phyloP scores from a whole-genome alignment of 2,797 vertebrate species.

The Malurus leucopterus region DNA sequence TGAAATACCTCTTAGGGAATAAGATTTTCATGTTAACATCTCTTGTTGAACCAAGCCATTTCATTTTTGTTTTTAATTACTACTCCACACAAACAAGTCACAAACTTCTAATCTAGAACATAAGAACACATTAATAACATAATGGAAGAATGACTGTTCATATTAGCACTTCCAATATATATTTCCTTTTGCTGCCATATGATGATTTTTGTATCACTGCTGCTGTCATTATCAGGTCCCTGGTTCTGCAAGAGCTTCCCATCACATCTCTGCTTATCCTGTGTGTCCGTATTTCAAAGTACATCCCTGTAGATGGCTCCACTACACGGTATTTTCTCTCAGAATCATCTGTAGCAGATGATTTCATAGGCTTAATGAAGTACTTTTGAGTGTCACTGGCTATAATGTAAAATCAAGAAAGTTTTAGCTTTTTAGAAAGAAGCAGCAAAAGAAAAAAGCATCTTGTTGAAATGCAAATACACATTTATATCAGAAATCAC shows the following conservation, averaged over 20 bases:
- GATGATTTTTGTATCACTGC: neutral
- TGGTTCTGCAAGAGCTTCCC: neutral
- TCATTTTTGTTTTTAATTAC: neutral
- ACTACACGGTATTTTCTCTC: neutral
- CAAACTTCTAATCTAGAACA: neutral
- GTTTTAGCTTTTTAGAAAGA: neutral
- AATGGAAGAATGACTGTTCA: neutral
- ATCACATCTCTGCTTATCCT: neutral
- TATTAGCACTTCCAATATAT: neutral
- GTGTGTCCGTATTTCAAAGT: neutral
- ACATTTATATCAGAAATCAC: neutral
- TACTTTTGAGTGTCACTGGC: neutral
- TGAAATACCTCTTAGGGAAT: neutral
- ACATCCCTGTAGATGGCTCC: slow-evolving; percentile 42
- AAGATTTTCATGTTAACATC: neutral
- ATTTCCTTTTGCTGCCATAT: neutral
- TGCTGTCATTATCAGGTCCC: neutral
- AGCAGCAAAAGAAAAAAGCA: neutral
- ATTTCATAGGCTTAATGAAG: neutral
- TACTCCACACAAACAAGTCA: neutral
- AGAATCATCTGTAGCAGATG: neutral
- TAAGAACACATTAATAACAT: neutral
- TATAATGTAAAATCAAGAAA: neutral
- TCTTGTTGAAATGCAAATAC: neutral
- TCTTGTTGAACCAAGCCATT: neutral